Conservation (phyloP, 23 tunicate genomes). For the Styela plicata region DNA sequence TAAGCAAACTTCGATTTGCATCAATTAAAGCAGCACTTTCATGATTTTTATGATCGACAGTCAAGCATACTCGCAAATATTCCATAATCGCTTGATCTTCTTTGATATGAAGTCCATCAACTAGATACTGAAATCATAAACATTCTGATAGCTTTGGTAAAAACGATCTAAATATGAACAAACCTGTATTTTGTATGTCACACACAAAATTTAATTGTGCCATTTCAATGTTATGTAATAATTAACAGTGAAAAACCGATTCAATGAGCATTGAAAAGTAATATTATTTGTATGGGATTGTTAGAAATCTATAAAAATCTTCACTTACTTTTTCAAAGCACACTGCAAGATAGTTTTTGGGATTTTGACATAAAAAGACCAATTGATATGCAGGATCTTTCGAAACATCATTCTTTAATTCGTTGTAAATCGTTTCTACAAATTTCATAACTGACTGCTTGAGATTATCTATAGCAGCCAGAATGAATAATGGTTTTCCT, state of each 20-base stretch:
- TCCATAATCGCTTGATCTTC: neutral
- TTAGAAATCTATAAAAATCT: no score
- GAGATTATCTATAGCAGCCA: slow-evolving; percentile 41
- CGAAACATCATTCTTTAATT: slow-evolving; percentile 13
- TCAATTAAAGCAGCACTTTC: neutral
- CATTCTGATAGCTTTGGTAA: neutral
- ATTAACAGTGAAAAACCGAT: no score
- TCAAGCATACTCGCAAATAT: neutral
- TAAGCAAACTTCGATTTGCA: neutral
- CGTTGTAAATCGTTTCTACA: slow-evolving; percentile 16
- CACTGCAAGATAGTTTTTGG: slow-evolving; percentile 40
- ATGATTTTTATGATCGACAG: neutral
- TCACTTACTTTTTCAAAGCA: slow-evolving; percentile 38
- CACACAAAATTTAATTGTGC: no score
- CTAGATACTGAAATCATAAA: neutral
- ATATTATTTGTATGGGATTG: no score
- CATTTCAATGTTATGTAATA: no score
- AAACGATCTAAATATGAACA: no score
- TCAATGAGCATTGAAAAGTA: no score
- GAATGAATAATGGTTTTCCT: slow-evolving; percentile 37
- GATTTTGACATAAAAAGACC: slow-evolving; percentile 30
- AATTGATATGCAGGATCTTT: slow-evolving; percentile 19
- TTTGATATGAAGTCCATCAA: neutral
- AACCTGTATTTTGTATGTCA: no score
- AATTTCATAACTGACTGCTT: slow-evolving; percentile 36